A percentile compares a stretch with the other conserved stretches of the same genome.
phyloP scores from a whole-genome alignment of 2,113 vertebrate genomes.

The Pangasianodon hypophthalmus region DNA sequence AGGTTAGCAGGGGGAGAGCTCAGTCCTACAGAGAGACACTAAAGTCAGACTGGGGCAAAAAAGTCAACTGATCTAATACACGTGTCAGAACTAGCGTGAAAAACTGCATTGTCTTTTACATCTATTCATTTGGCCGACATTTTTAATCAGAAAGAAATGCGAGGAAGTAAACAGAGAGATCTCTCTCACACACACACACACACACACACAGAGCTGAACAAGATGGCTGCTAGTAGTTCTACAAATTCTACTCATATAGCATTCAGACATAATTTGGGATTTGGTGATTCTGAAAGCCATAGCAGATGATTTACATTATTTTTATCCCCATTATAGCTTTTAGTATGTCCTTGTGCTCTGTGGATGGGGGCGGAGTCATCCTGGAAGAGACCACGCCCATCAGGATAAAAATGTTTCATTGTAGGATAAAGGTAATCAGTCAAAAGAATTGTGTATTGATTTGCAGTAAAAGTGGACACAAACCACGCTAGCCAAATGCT shows the following conservation, averaged over 20 bases:
- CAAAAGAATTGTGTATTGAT: background rate
- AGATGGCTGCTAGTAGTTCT: background rate
- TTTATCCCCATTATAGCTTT: background rate
- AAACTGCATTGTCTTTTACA: background rate
- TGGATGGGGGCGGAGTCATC: background rate
- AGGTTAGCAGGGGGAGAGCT: slow-evolving; percentile 81
- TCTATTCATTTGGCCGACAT: background rate
- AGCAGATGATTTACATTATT: background rate
- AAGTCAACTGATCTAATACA: background rate
- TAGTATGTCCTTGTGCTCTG: background rate
- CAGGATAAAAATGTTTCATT: background rate
- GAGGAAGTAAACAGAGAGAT: too few relatives aligned
- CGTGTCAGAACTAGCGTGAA: background rate
- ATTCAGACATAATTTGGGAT: background rate
- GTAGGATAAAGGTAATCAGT: background rate
- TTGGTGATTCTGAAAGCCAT: background rate
- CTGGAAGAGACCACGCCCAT: background rate
- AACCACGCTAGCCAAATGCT: background rate
- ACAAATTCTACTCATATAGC: background rate
- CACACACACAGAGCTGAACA: background rate
- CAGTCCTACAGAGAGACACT: slow-evolving; percentile 68
- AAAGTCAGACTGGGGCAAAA: background rate
- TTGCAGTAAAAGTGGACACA: background rate
- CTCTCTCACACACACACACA: background rate
- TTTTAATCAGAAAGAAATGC: background rate